These are phyloP conservation scores for Dallia pectoralis DNA, from an alignment of 2,797 vertebrate genomes.

Conservation along the genomic window DNA sequence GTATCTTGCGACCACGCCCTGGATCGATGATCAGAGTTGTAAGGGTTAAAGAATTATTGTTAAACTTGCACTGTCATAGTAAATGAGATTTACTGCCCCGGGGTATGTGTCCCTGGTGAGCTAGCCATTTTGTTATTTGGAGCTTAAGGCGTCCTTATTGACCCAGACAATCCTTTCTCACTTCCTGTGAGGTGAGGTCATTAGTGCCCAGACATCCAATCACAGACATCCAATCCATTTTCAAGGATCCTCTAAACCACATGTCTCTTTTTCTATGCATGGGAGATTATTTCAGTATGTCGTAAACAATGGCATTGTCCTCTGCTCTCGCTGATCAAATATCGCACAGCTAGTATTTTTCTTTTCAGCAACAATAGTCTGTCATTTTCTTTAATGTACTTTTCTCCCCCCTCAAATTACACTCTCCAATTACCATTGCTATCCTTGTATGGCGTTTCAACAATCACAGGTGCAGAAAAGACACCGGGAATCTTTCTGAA, in stretches of 20 bases:
- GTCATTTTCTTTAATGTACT: constrained; percentile 40
- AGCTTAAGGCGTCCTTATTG: constrained; percentile 29
- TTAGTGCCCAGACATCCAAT: constrained; percentile 33
- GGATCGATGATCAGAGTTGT: too few species aligned
- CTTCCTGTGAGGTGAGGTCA: constrained; percentile 41
- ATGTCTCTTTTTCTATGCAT: constrained; percentile 28
- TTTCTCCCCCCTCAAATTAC: constrained; percentile 23
- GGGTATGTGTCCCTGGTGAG: constrained; percentile 11
- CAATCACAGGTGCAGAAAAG: background rate
- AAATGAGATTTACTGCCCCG: background rate
- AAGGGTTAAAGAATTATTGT: too few species aligned
- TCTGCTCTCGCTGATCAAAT: constrained; percentile 20
- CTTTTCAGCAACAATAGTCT: constrained; percentile 26
- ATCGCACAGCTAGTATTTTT: constrained; percentile 4
- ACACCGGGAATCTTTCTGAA: background rate
- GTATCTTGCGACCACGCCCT: too few species aligned
- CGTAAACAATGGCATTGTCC: constrained; percentile 48
- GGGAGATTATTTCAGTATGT: constrained; percentile 52
- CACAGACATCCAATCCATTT: constrained; percentile 43
- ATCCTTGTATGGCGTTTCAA: constrained; percentile 24
- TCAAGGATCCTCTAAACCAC: constrained; percentile 37
- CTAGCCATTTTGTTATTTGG: background rate
- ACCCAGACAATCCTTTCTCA: constrained; percentile 23
- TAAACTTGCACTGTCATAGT: background rate
- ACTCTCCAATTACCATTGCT: constrained; percentile 40